phyloP scores from a whole-genome alignment of 2,888 invertebrate species.

The Diabrotica balteata region DNA sequence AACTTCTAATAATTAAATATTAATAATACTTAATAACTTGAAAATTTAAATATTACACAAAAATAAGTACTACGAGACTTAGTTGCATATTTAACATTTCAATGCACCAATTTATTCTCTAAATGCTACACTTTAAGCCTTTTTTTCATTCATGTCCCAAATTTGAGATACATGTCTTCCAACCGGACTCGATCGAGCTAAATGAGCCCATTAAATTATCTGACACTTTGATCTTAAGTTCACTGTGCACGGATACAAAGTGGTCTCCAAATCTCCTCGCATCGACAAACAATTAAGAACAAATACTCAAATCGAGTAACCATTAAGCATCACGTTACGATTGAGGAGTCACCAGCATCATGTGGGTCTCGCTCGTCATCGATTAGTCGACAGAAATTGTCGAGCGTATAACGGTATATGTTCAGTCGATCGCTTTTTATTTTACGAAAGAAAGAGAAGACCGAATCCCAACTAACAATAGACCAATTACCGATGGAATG shows the following conservation, averaged over 20 bases:
- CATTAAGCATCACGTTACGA: conserved; percentile 9
- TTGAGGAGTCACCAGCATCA: conserved; percentile 6
- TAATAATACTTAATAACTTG: too few relatives aligned
- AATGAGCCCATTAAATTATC: too few relatives aligned
- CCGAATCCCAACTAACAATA: conserved; percentile 29
- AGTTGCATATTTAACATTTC: too few relatives aligned
- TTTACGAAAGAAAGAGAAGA: conserved; percentile 10
- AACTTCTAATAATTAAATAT: too few relatives aligned
- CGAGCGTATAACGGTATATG: conserved; percentile 1
- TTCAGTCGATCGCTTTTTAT: conserved; percentile 16
- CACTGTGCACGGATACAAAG: neutral
- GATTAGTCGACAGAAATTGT: neutral
- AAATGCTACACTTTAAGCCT: too few relatives aligned
- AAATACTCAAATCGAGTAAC: conserved; percentile 6
- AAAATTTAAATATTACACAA: too few relatives aligned
- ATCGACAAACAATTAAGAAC: conserved; percentile 2
- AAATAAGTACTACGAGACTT: too few relatives aligned
- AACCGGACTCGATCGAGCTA: too few relatives aligned
- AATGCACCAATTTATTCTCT: too few relatives aligned
- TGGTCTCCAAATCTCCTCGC: conserved; percentile 3
- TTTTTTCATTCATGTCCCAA: too few relatives aligned
- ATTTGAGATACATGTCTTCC: too few relatives aligned
- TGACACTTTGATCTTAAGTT: too few relatives aligned
- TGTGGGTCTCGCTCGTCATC: conserved; percentile 6
- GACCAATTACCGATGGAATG: conserved; percentile 35